Base-by-base conservation (phyloP, 2,888 invertebrate species). In the Erpobdella octoculata region DNA sequence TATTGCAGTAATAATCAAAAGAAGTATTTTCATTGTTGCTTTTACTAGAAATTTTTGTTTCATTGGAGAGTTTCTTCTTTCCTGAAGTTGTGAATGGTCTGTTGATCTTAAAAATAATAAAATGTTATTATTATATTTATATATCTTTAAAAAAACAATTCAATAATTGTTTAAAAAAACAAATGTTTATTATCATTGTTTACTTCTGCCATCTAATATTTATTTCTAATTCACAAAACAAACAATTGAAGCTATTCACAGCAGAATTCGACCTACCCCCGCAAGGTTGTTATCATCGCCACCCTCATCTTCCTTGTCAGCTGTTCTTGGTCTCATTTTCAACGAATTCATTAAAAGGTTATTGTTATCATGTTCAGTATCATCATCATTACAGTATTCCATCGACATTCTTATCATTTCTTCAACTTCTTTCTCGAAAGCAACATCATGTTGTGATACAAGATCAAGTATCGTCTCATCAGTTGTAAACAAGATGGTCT, bases 401-500 rank as follows among this genome's bases (percentile, higher is more conserved):
- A 81, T 81, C 70, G 81, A 72, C 71, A 80, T 79, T 70, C 75
- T 75, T 6, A 76, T 76, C 70, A 77, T 77, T 25, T 78, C 78
- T 12, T 33, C 61, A 0, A 71, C 72, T 8, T 77, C 76, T 70
- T 80, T 80, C 74, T 82, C 81, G 75, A 79, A 83, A 25, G 80
- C 83, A 75, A 81, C 79, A 77, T 86, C 86, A 77, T 85, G 79
- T 46, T 79, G 78, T 1, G 85, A 83, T 36, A 86, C 88, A 53
- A 84, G 81, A 79, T 89, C 90, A 38, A 92, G 84, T 71, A 91
- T 90, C 25, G 83, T 81, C 41, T 91, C 88, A 77, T 90, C 89
- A 75, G 89, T 89, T 31, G 91, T 91, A 81, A 91, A 92, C 71
- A 92, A 85, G 75, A 92, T 91, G 9, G 91, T 92, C 91, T 92